These are phyloP conservation scores for Zaprionus nigranus DNA, from an alignment of 1,140 invertebrate species.

Conservation along the genomic window DNA sequence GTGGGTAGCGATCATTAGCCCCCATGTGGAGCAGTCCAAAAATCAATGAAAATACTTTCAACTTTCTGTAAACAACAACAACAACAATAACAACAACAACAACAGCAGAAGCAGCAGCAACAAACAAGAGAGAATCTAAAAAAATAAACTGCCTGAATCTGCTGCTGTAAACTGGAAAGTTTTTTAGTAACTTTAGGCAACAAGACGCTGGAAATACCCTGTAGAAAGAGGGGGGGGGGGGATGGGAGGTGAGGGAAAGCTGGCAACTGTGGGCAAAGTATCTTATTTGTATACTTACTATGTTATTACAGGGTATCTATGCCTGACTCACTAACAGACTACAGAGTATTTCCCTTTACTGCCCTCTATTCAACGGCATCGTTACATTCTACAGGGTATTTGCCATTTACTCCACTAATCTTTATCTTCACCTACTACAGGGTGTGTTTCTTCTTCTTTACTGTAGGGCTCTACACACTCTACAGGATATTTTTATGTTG, in stretches of 20 bases:
- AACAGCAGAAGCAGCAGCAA: background rate
- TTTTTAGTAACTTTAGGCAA: background rate
- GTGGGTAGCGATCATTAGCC: slow-evolving; percentile 32
- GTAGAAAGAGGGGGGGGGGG: background rate
- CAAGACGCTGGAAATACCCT: background rate
- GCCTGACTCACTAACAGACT: background rate
- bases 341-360: background rate
- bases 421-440: background rate
- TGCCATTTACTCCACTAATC: background rate
- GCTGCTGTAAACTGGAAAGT: background rate
- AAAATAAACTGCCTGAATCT: background rate
- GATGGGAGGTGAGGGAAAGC: background rate
- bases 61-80: slow-evolving; percentile 28
- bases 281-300: too few species aligned
- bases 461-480: too few species aligned
- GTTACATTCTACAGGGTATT: background rate
- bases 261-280: too few species aligned
- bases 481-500: too few species aligned
- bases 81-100: slow-evolving; percentile 2
- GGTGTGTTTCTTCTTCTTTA: too few species aligned
- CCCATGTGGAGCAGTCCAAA: background rate
- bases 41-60: slow-evolving; percentile 51
- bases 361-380: background rate
- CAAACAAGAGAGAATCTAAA: background rate
- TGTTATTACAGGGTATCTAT: background rate